A percentile compares a stretch with the other conserved stretches of the same genome.
phyloP scores from a whole-genome alignment of 2,113 vertebrate genomes.

The Actenoides lindsayi region DNA sequence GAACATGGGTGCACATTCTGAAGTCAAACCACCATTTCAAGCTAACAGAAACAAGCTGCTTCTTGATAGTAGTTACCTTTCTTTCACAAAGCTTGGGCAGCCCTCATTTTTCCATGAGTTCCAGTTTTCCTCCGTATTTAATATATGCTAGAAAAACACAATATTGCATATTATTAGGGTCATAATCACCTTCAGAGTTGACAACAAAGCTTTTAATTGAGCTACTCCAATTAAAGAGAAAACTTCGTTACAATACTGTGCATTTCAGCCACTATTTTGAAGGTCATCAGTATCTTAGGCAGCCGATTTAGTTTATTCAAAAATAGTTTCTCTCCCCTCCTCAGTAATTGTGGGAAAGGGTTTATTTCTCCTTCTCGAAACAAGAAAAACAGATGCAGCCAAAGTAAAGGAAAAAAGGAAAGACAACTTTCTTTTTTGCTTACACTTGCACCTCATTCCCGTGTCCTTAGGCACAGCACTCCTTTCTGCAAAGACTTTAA shows the following conservation, averaged over 20 bases:
- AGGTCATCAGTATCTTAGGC: not conserved
- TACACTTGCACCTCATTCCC: not conserved
- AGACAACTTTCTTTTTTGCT: not conserved
- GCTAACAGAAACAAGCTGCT: not conserved
- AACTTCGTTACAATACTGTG: not conserved
- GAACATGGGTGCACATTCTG: not conserved
- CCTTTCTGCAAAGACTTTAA: not conserved
- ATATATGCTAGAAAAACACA: slow-evolving; percentile 86
- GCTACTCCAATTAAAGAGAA: not conserved
- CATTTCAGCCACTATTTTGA: not conserved
- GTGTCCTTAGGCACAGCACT: not conserved
- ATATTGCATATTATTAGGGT: not conserved
- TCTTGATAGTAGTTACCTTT: slow-evolving; percentile 80
- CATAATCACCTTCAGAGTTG: not conserved
- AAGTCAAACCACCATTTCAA: not conserved
- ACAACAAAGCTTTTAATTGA: not conserved
- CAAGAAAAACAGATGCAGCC: not conserved
- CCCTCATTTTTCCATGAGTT: slow-evolving; percentile 99
- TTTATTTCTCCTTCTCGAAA: not conserved
- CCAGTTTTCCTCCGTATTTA: slow-evolving; percentile 98
- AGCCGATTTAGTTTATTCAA: not conserved
- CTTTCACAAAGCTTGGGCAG: slow-evolving; percentile 97
- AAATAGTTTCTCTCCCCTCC: fast-evolving
- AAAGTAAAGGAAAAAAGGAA: not conserved
- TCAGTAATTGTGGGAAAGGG: not conserved